These are phyloP conservation scores for Cordilura impudica DNA, from an alignment of 2,888 invertebrate species.

Conservation along the genomic window DNA sequence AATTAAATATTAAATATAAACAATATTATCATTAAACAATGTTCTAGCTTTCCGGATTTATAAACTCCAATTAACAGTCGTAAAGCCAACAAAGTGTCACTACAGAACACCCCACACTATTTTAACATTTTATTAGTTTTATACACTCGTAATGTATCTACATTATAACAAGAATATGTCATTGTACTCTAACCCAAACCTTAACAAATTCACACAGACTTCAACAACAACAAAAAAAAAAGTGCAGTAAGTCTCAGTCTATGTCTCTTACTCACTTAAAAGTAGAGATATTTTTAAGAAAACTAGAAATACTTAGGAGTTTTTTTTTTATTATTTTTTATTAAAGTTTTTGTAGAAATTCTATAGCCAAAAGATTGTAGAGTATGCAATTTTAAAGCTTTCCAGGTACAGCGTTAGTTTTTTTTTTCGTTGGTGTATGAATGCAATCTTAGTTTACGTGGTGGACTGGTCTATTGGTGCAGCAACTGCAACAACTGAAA, in stretches of 20 bases:
- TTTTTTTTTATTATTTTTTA: slow-evolving; percentile 26
- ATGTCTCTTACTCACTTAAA: not conserved
- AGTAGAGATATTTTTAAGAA: slow-evolving; percentile 45
- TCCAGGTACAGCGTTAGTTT: not conserved
- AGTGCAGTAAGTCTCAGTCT: not conserved
- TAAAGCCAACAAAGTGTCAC: too few relatives aligned
- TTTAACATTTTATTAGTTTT: too few relatives aligned
- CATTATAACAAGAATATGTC: slow-evolving; percentile 64
- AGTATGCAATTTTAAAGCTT: slow-evolving; percentile 37
- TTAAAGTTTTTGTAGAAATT: slow-evolving; percentile 41
- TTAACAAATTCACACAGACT: slow-evolving; percentile 39
- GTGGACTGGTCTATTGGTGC: slow-evolving; percentile 47
- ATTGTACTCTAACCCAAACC: slow-evolving; percentile 64
- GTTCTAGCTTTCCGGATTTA: too few relatives aligned
- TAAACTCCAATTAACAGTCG: too few relatives aligned
- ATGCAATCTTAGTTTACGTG: slow-evolving; percentile 31
- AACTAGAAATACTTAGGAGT: slow-evolving; percentile 53
- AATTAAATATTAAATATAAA: too few relatives aligned
- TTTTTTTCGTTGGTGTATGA: slow-evolving; percentile 10
- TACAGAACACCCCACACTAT: too few relatives aligned
- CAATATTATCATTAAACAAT: too few relatives aligned
- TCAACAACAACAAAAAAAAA: not conserved
- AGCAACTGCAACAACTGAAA: slow-evolving; percentile 18
- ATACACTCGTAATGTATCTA: too few relatives aligned
- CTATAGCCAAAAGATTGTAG: not conserved